Evolutionary conservation across 23 tunicate genomes (phyloP).

Genomic region (Aplidium turbinatum): DNA sequence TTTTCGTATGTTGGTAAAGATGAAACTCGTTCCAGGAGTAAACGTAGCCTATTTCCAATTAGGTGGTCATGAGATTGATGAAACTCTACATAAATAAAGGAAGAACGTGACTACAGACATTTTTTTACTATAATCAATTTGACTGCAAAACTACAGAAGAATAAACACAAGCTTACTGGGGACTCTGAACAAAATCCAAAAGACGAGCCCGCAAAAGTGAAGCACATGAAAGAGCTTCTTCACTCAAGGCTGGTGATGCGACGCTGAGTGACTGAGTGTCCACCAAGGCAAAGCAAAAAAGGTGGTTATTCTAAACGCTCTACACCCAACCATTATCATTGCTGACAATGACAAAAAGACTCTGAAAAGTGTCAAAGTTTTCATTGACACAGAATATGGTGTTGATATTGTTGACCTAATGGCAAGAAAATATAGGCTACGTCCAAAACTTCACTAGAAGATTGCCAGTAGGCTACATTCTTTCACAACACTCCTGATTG

Average conservation of each 20-base stretch:
- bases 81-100: constrained; percentile 17
- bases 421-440: constrained; percentile 15
- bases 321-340: too few species aligned
- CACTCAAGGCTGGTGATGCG: constrained; percentile 26
- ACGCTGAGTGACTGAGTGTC: constrained; percentile 5
- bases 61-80: constrained; percentile 22
- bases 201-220: constrained; percentile 7
- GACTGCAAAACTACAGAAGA: constrained; percentile 7
- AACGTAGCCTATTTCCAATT: constrained; percentile 21
- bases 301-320: constrained; percentile 4
- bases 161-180: constrained; percentile 25
- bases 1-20: constrained; percentile 18
- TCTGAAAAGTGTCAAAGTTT: constrained; percentile 25
- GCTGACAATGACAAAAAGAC: too few species aligned
- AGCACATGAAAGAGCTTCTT: constrained; percentile 27
- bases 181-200: neutral
- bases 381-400: constrained; percentile 23
- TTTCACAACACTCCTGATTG: constrained; percentile 4
- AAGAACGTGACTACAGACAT: constrained; percentile 15
- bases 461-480: constrained; percentile 14
- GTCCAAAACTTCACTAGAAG: constrained; percentile 10
- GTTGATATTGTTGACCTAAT: constrained; percentile 21
- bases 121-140: constrained; percentile 11
- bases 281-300: constrained; percentile 21
- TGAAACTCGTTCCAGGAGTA: constrained; percentile 4